phyloP scores from a whole-genome alignment of 2,113 vertebrate species.

The Vulpes lagopus region DNA sequence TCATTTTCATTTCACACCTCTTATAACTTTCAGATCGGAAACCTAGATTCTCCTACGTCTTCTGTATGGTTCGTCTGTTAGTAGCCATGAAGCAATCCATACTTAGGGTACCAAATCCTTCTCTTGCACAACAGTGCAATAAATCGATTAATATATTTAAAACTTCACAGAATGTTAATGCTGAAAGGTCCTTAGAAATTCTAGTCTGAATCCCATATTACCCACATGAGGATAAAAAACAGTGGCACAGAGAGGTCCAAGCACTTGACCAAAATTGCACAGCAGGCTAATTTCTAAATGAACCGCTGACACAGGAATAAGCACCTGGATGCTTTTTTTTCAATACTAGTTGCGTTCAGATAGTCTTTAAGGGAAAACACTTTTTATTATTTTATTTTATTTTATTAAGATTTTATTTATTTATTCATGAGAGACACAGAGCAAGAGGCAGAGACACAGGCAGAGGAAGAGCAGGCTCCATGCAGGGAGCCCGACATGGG shows the following conservation, averaged over 20 bases:
- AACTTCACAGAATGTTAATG: constrained; percentile 6
- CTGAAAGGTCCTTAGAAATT: neutral
- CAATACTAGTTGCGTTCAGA: neutral
- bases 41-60: neutral
- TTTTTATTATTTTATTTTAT: neutral
- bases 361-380: neutral
- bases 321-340: neutral
- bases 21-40: constrained; percentile 45
- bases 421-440: too few relatives aligned
- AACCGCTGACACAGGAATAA: neutral
- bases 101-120: neutral
- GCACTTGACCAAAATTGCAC: neutral
- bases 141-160: neutral
- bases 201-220: neutral
- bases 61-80: neutral
- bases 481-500: too few relatives aligned
- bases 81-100: neutral
- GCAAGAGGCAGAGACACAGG: too few relatives aligned
- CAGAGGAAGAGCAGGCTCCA: too few relatives aligned
- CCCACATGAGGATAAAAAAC: neutral
- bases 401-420: too few relatives aligned
- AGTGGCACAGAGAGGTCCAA: neutral
- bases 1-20: constrained; percentile 60
- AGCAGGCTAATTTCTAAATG: neutral
- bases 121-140: neutral